Evolutionary conservation across 2,113 vertebrate species (phyloP), one percentile per base, ranked within the genome.

Genomic region (Platysternon megacephalum): DNA sequence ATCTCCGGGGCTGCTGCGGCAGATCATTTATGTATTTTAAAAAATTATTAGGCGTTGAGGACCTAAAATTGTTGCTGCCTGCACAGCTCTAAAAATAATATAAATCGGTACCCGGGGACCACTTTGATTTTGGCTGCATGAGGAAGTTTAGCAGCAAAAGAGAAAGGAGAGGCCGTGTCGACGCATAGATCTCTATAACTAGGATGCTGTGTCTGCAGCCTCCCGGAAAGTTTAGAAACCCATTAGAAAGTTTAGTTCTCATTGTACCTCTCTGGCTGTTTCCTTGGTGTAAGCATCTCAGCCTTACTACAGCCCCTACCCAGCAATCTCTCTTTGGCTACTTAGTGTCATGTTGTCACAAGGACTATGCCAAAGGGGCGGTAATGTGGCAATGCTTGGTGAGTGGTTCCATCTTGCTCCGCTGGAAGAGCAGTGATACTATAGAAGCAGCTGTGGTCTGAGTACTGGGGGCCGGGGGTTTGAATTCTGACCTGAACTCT

Each of bases 31-130:
- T 76, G 39, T 79, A 11, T 19, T 11, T 13, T 84, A 5, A 83
- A 95, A 61, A 83, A 86, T 90, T 93, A 93, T 93, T 82, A 96
- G 52, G 44, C n/a, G 93, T 96, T 87, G 89, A 94, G 51, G 61
- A 44, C 39, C 92, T 87, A 93, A 90, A 95, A 94, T n/a, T 79
- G 12, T 96, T 96, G 61, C 94, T 97, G 89, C 91, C 65, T 95
- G 91, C 58, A 97, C 84, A 96, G 95, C 4, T 4, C 88, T 95
- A 96, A 97, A 97, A 96, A 97, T 94, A 97, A 95, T 97, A 97
- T 93, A 86, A 95, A 97, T 93, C 96, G 84, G 74, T 96, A 82
- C 79, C 5, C 0, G 76, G 93, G 93, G 92, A 96, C 85, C 86
- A 90, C 90, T 97, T 96, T 79, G 84, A 88, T 96, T 97, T 97